Percentiles rank a stretch among this genome's conserved stretches.
phyloP scores from a whole-genome alignment of 2,113 vertebrate species.

The Malurus elegans region DNA sequence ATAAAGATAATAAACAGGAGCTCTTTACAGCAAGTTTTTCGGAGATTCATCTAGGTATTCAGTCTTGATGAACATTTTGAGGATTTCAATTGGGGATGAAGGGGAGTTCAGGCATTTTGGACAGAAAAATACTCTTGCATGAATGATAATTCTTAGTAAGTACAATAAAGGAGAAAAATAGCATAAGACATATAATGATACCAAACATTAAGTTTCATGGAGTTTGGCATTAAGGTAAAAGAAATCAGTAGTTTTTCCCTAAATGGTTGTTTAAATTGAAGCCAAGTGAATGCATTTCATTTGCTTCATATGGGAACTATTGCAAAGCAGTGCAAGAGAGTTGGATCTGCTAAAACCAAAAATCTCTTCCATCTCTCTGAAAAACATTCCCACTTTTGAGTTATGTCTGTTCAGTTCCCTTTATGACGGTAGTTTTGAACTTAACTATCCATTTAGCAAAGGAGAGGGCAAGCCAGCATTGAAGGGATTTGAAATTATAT shows the following conservation, averaged over 20 bases:
- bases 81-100: background rate
- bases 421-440: background rate
- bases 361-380: background rate
- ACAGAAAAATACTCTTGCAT: background rate
- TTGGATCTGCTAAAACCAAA: background rate
- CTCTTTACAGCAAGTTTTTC: background rate
- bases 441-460: background rate
- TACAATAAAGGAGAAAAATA: background rate
- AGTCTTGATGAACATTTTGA: background rate
- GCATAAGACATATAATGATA: background rate
- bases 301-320: background rate
- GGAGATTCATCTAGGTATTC: background rate
- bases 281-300: background rate
- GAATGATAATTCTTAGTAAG: background rate
- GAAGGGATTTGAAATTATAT: background rate
- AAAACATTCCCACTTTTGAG: background rate
- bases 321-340: background rate
- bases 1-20: background rate
- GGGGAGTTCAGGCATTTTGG: background rate
- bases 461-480: background rate
- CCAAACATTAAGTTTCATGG: background rate
- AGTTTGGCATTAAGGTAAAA: background rate
- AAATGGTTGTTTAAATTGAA: background rate
- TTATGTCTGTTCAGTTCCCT: background rate
- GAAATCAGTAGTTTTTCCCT: background rate